Evolutionary conservation across 1,140 invertebrate species (phyloP), one percentile per base, ranked within the genome.

Genomic region (Brachionus calyciflorus): DNA sequence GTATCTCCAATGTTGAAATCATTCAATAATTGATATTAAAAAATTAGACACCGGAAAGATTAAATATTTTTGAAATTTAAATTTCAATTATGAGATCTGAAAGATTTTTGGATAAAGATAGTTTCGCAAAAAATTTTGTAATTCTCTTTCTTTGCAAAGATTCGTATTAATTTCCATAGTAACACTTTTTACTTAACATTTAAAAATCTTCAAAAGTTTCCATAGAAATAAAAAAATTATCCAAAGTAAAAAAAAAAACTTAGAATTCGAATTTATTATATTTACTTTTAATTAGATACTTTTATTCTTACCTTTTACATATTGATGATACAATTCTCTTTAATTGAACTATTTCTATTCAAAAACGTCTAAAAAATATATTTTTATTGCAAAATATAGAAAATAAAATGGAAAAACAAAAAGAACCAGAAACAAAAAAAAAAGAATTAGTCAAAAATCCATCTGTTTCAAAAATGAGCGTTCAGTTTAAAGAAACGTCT

Each of bases 391-490:
- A 33, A 3, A 19, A 19, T 33, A 19, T 37, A 19, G 9, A 19
- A 37, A 37, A 60, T 6, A 55, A 65, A 26, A 55, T 65, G 60
- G 60, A 65, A 9, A 65, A 65, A 24, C 17, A 37, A 28, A 44
- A 65, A n/a, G 40, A 65, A 21, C 3, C 60, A 65, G 41, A 44
- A 41, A 4, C 33, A 24, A 65, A 65, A 41, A 65, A 65, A 9
- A 65, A 65, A 26, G 37, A 65, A 26, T 44, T 65, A 9, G 21
- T 26, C 14, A 37, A 73, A 40, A 51, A 51, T 24, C 19, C 37
- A 0, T 51, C 46, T 21, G 19, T 33, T 51, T 49, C 69, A 10
- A 73, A 73, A 30, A 12, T 73, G 6, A 73, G 73, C 19, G 21
- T 55, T 14, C 7, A 41, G 14, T 2, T 26, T 4, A 76, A 57